Base-by-base conservation (phyloP, 2,888 invertebrate genomes). In the Trichopoda pennipes region DNA sequence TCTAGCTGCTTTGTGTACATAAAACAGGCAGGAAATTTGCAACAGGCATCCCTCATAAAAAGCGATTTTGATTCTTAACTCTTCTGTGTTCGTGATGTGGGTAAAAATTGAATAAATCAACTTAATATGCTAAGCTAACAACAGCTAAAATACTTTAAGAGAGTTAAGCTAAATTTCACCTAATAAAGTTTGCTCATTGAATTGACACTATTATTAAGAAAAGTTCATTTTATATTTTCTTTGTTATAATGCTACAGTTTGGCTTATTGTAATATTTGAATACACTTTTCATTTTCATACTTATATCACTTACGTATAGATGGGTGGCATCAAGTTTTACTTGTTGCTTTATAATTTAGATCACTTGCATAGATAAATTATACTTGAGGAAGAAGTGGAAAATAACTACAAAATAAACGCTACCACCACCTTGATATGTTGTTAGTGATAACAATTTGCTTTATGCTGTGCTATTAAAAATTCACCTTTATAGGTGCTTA, bases 311-410 rank as follows among this genome's bases (percentile, higher is more conserved):
- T 32, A 28, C 23, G 28, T 6, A 28, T n/a, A 21, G 12, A 28
- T 38, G 60, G 69, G 53, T 81, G 78, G 69, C 60, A 78, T 64
- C 78, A 32, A 53, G 69, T 60, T 74, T 51, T 53, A 55, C 53
- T 64, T 81, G 81, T 64, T 73, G 69, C 64, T 55, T 44, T 17
- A 47, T 35, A 60, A 78, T 81, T 66, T 49, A 78, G 77, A 81
- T 81, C 58, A 60, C 58, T 55, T 78, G 74, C 78, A 81, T 78
- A 74, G 81, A 81, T 81, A 74, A 66, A 66, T 73, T 68, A 42
- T 72, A 56, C 19, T 72, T 80, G 55, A 68, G 38, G 61, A 49
- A 44, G n/a, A 81, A n/a, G n/a, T n/a, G n/a, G n/a, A n/a, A 72
- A 73, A 44, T 72, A 51, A 60, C 66, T 68, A 49, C 16, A 58